phyloP scores from a whole-genome alignment of 2,113 vertebrate genomes.

The Pluvialis apricaria region DNA sequence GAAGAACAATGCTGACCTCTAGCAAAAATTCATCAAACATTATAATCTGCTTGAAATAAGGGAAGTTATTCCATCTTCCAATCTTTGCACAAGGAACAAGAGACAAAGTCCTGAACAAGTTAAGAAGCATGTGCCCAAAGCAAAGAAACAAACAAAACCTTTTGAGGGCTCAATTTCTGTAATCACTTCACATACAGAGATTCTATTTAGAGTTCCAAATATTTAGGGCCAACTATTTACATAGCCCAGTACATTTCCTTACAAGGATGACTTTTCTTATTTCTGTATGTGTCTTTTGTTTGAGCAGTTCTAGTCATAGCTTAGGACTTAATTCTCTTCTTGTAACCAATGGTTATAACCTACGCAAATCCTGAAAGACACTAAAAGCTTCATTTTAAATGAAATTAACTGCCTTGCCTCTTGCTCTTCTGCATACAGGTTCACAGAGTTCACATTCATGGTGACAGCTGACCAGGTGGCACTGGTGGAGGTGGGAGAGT shows the following conservation, averaged over 20 bases:
- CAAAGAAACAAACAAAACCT: background rate
- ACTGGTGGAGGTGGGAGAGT: background rate
- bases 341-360: no score
- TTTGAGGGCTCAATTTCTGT: background rate
- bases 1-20: background rate
- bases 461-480: background rate
- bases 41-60: background rate
- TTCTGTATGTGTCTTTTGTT: no score
- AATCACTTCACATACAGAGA: background rate
- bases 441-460: background rate
- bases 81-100: background rate
- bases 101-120: background rate
- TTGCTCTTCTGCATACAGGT: no score
- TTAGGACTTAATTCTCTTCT: no score
- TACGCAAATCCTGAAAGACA: no score
- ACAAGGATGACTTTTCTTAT: background rate
- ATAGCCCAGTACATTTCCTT: background rate
- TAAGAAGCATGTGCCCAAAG: background rate
- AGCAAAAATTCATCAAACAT: background rate
- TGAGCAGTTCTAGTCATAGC: no score
- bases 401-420: no score
- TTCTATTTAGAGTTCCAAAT: background rate
- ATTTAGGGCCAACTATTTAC: background rate
- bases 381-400: no score
- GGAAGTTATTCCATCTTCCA: background rate